Base-by-base conservation (phyloP, 2,888 invertebrate genomes). In the Lamellibrachia columna region DNA sequence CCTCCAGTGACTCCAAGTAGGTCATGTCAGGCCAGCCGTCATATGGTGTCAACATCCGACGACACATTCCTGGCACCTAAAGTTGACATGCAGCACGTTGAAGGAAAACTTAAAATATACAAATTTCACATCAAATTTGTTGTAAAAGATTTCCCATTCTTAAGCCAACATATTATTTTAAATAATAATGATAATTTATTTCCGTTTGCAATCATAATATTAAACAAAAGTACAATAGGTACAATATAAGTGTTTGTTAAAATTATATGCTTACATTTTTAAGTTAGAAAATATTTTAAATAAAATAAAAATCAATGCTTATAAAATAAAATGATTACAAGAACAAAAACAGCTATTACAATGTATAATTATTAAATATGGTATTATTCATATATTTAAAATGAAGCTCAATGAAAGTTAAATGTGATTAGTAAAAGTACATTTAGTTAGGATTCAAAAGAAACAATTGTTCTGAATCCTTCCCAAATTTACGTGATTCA, bases 1-100 rank as follows among this genome's bases (percentile, higher is more conserved):
- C 92, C 75, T 94, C 95, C 91, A 96, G 93, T 7, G 93, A 93
- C 92, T 95, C 95, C 58, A 96, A 94, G 93, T 94, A 95, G 15
- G 93, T 93, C 91, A 94, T 93, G 52, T 94, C 94, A 2, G 96
- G 96, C 40, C 95, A 95, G 53, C 95, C 95, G 92, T 94, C 94
- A 93, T 95, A 95, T 8, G 96, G 96, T 7, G 96, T 96, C 52
- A 96, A 94, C 91, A 95, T n/a, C 55, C 96, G 94, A 15, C 95
- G 93, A 52, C 94, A 94, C 96, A 96, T 96, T 52, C 94, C 94
- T 52, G 95, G 95, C 52, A 95, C 95, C 96, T 96, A 93, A 92
- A 60, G 60, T 15, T 60, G 60, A 60, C 22, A 75, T 11, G 22
- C 75, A 22, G 22, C n/a, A n/a, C 40, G 22, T 75, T 75, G n/a